A percentile compares a stretch with the other conserved stretches of the same genome.
Evolutionary conservation across 2,888 invertebrate genomes (phyloP).

Genomic region (Drosophila multiciliata): DNA sequence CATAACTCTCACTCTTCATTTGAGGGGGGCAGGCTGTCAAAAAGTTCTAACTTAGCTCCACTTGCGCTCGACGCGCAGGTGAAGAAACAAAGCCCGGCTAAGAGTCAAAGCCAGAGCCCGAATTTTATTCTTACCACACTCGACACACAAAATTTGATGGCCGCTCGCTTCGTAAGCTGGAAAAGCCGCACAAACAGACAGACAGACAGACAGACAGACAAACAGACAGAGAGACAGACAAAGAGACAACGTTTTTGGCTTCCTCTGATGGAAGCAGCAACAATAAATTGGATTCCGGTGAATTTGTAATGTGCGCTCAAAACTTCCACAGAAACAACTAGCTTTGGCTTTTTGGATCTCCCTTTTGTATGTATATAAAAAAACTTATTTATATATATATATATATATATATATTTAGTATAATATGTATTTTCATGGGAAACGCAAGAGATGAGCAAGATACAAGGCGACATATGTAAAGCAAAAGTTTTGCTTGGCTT

Average conservation of each 20-base stretch:
- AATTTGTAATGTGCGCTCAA: slow-evolving; percentile 76
- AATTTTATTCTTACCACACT: slow-evolving; percentile 33
- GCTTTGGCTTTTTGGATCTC: slow-evolving; percentile 45
- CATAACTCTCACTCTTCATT: not conserved
- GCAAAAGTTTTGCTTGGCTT: slow-evolving; percentile 51
- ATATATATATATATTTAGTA: slow-evolving; percentile 17
- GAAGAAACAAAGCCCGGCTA: slow-evolving; percentile 10
- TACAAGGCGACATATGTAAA: slow-evolving; percentile 63
- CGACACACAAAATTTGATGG: slow-evolving; percentile 55
- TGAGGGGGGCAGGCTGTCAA: slow-evolving; percentile 12
- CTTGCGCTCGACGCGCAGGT: slow-evolving; percentile 14
- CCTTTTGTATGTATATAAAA: not conserved
- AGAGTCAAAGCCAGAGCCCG: slow-evolving; percentile 8
- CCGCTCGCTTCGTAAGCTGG: slow-evolving; percentile 19
- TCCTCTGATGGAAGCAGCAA: slow-evolving; percentile 44
- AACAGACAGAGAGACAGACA: slow-evolving; percentile 2
- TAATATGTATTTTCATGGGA: slow-evolving; percentile 56
- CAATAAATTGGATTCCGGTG: slow-evolving; percentile 77
- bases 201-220: slow-evolving; percentile 17
- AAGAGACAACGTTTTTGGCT: slow-evolving; percentile 28
- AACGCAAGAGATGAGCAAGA: slow-evolving; percentile 50
- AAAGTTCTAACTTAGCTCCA: slow-evolving; percentile 10
- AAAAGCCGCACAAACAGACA: slow-evolving; percentile 40
- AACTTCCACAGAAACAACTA: slow-evolving; percentile 61
- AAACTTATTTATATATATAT: not conserved